Evolutionary conservation across 2,797 vertebrate species (phyloP), one percentile per base, ranked within the genome.

Genomic region (Dryobates pubescens): DNA sequence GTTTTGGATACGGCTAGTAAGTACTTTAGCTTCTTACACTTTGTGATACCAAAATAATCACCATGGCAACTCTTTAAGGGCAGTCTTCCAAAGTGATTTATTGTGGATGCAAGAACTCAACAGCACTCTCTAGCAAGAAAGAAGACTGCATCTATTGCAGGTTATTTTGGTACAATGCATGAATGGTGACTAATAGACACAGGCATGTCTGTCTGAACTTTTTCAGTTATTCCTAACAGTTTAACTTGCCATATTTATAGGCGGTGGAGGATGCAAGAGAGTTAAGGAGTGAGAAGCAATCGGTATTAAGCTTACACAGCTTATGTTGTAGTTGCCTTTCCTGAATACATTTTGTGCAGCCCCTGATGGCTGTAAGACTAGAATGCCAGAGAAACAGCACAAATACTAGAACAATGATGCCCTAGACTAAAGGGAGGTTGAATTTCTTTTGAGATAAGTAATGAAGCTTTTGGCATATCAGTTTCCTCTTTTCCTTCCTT

Each of bases 21-120:
- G 96, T 97, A 97, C 95, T 96, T 97, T 74, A 84, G 96, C 97
- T 97, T 97, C 97, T 97, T 97, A 96, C 96, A 93, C 96, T 96
- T 97, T 95, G 95, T 95, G 96, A 95, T 93, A 97, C 95, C 97
- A 97, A 97, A 98, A 97, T 96, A 98, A 97, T 98, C 96, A 94
- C 97, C 97, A 98, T 98, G 96, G 97, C 95, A 98, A 98, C 97
- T 93, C 96, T 96, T 82, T 72, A 95, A 96, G 96, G 97, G 96
- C 96, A 96, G 94, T 26, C 95, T 97, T 97, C 97, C 97, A 97
- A 97, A 96, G 90, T 94, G 92, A 97, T 96, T 97, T 96, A 96
- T 97, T 97, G 96, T 97, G 96, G 97, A 96, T 94, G 91, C 95
- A 97, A 94, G 95, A 97, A 97, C 97, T 96, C 96, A 89, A 95